Percentiles rank a stretch among this genome's conserved stretches.
phyloP scores from a whole-genome alignment of 1,140 invertebrate genomes.

The Popillia japonica region DNA sequence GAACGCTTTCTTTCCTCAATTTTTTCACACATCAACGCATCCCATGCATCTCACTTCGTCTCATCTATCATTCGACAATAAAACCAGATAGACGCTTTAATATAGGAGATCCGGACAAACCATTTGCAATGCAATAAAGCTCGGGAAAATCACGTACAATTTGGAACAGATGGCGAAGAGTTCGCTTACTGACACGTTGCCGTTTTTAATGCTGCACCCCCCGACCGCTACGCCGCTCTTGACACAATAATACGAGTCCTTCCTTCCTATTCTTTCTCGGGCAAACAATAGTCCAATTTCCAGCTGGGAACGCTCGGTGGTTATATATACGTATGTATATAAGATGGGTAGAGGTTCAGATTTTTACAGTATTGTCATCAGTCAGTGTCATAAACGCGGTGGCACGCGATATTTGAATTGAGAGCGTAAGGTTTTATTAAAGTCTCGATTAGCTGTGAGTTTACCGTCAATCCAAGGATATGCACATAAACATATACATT shows the following conservation, averaged over 20 bases:
- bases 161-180: not conserved
- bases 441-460: not conserved
- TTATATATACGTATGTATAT: not conserved
- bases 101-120: constrained; percentile 4
- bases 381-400: not conserved
- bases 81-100: constrained; percentile 7
- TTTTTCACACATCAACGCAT: not conserved
- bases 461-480: not conserved
- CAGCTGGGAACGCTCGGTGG: not conserved
- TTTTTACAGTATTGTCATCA: not conserved
- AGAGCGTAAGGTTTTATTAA: not conserved
- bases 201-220: not conserved
- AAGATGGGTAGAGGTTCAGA: not conserved
- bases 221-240: not conserved
- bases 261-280: not conserved
- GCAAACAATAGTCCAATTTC: constrained; percentile 10
- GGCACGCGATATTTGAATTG: not conserved
- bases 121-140: constrained; percentile 14
- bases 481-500: not conserved
- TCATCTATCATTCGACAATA: constrained; percentile 11
- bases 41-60: not conserved
- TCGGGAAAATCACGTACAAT: not conserved
- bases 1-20: not conserved
- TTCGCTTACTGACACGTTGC: constrained; percentile 17
- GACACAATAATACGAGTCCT: not conserved